Evolutionary conservation across 2,888 invertebrate species (phyloP), one percentile per base, ranked within the genome.

Genomic region (Polietes domitor): DNA sequence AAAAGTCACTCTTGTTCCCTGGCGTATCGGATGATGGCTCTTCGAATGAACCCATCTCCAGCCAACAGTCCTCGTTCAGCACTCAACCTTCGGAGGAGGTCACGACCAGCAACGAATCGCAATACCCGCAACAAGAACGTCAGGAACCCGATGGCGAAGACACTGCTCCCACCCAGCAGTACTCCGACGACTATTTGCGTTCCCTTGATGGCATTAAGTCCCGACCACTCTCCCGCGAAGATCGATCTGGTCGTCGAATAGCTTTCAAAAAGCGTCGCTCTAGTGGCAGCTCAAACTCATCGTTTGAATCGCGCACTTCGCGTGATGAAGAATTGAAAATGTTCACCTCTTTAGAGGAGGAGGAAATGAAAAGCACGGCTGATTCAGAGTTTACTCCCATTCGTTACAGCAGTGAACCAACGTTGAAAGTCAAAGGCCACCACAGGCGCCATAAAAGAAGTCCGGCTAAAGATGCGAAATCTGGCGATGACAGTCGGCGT

Each of bases 171-270:
- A 86, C 89, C 17, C 82, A 89, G 1, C 90, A 91, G 79, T 91
- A 91, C 71, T 90, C 91, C 19, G 93, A 93, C 82, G 92, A 93
- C 32, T 93, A 93, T 86, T 88, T 93, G 61, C 91, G 93, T 91
- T 94, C 94, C 87, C 93, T 95, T 89, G 95, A 95, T 91, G 95
- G 95, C 87, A 94, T 95, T 88, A 94, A 94, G 91, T 93, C 91
- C 88, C 93, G 94, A 85, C 94, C 94, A 77, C 90, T 94, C 88
- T 93, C 94, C 90, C 93, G 94, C 85, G 94, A 93, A 90, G 94
- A 94, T 92, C 94, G 94, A 86, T 94, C 94, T 86, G 94, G 94
- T 85, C 92, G 94, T 53, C 92, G 94, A 83, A 93, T 94, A 82
- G 94, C 94, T 88, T 94, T 94, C 89, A 94, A 93, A 90, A 94